phyloP scores from a whole-genome alignment of 30 jellyfish, hydroid and myxozoan genomes.

The Calvadosia cruxmelitensis region DNA sequence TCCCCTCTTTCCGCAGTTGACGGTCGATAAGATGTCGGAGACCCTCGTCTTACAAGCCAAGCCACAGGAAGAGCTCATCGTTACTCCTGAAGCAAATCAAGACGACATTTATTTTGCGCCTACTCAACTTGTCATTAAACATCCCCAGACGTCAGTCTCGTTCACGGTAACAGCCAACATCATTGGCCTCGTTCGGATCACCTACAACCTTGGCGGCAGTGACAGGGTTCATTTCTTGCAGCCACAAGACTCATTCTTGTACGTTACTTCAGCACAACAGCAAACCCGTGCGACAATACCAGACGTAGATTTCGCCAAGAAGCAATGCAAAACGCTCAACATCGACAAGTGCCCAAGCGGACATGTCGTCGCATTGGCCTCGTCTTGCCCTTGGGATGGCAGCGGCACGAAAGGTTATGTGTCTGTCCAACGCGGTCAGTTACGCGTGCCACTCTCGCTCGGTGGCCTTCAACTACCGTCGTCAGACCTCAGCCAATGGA shows the following conservation, averaged over 20 bases:
- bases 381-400: conserved; percentile 44
- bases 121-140: conserved; percentile 1
- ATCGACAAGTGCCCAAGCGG: conserved; percentile 33
- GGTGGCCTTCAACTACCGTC: conserved; percentile 38
- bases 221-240: conserved; percentile 12
- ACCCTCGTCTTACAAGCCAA: conserved; percentile 17
- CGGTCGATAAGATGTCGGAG: conserved; percentile 9
- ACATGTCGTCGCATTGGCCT: conserved; percentile 9
- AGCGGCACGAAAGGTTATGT: conserved; percentile 42
- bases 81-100: conserved; percentile 31
- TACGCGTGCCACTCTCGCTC: conserved; percentile 30
- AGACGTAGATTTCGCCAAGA: not conserved
- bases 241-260: conserved; percentile 22
- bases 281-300: conserved; percentile 12
- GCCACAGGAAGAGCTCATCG: conserved; percentile 18
- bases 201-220: conserved; percentile 22
- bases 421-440: conserved; percentile 15
- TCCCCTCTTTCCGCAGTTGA: conserved; percentile 33
- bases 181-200: conserved; percentile 29
- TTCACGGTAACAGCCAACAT: conserved; percentile 24
- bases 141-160: conserved; percentile 21
- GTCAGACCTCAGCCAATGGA: conserved; percentile 14
- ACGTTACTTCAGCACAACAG: conserved; percentile 4
- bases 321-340: conserved; percentile 4
- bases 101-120: conserved; percentile 31